Percentiles rank a stretch among this genome's conserved stretches.
Evolutionary conservation across 2,888 invertebrate species (phyloP).

Genomic region (Sicus ferrugineus): DNA sequence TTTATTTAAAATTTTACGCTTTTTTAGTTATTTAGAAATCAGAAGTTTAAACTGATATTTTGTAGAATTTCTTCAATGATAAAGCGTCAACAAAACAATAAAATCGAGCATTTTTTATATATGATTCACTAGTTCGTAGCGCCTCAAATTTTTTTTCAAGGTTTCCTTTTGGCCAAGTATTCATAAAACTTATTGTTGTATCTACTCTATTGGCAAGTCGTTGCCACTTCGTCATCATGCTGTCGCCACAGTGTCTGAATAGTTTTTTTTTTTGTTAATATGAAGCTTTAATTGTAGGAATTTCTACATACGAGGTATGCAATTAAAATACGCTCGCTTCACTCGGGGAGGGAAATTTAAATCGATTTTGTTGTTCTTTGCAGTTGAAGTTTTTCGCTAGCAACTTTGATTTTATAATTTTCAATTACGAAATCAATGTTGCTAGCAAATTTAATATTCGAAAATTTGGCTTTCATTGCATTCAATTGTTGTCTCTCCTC

Average conservation of each 20-base stretch:
- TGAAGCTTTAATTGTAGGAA: not conserved
- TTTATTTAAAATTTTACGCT: no score
- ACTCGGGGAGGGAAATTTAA: no score
- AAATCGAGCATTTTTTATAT: no score
- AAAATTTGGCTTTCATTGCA: not conserved
- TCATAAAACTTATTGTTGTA: no score
- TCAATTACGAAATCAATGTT: not conserved
- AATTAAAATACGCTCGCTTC: not conserved
- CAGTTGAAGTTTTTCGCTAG: not conserved
- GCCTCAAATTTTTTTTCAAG: not conserved
- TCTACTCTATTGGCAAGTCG: not conserved
- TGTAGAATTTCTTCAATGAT: no score
- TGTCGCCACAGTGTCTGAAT: constrained; percentile 5
- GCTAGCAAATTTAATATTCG: not conserved
- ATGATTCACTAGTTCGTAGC: no score
- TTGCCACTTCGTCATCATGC: not conserved
- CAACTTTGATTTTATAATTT: not conserved
- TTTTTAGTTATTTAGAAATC: no score
- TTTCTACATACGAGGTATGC: not conserved
- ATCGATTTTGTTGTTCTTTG: not conserved
- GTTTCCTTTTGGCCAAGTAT: no score
- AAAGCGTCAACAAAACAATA: no score
- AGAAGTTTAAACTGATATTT: no score
- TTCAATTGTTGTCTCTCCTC: not conserved
- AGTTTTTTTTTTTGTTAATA: not conserved